Evolutionary conservation across 2,888 invertebrate genomes (phyloP).

Genomic region (Boloria euphrosyne): DNA sequence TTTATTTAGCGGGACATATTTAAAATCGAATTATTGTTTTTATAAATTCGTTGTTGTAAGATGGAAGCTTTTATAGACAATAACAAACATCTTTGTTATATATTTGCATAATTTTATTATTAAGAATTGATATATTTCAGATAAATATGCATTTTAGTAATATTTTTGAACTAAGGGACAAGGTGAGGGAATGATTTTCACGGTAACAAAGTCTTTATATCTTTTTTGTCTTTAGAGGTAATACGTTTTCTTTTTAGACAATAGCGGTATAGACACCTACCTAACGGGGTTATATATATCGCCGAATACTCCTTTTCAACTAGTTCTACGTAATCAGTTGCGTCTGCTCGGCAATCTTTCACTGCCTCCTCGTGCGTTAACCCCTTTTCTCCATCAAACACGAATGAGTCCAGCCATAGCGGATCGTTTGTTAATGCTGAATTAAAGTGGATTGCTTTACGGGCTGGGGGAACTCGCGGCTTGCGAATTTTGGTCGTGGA

Average conservation of each 20-base stretch:
- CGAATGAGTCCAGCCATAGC: slow-evolving; percentile 32
- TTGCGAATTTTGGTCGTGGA: too few relatives aligned
- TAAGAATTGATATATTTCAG: slow-evolving; percentile 3
- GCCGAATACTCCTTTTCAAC: too few relatives aligned
- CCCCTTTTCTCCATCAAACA: slow-evolving; percentile 37
- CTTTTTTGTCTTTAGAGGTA: too few relatives aligned
- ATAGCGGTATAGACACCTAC: too few relatives aligned
- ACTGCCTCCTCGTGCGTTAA: slow-evolving; percentile 27
- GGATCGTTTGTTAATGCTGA: slow-evolving; percentile 37
- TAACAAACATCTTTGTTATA: not conserved
- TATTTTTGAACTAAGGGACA: slow-evolving; percentile 8
- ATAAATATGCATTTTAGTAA: not conserved
- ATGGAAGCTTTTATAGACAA: not conserved
- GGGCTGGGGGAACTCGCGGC: too few relatives aligned
- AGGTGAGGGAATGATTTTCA: slow-evolving; percentile 12
- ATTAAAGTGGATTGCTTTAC: not conserved
- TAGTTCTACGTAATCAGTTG: too few relatives aligned
- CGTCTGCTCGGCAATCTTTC: slow-evolving; percentile 28
- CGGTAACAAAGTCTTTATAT: not conserved
- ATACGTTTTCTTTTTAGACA: too few relatives aligned
- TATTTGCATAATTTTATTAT: not conserved
- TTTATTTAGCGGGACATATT: slow-evolving; percentile 7
- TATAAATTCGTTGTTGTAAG: slow-evolving; percentile 1
- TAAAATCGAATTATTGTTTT: not conserved
- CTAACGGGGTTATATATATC: too few relatives aligned